Base-by-base conservation (phyloP, 2,888 invertebrate species). In the Latheticus oryzae region DNA sequence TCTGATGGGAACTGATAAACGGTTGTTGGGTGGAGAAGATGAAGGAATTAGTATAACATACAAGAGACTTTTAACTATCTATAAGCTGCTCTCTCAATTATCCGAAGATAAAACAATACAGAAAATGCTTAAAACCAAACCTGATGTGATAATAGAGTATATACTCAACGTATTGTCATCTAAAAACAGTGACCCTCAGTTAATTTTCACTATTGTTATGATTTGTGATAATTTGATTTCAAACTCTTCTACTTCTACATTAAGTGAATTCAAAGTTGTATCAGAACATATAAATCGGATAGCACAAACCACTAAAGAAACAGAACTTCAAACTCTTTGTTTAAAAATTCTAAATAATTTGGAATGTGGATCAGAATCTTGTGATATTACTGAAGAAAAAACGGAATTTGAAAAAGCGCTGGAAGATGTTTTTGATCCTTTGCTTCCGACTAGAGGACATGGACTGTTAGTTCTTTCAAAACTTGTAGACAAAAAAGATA, bases 371-470 rank as follows among this genome's bases (percentile, higher is more conserved):
- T 15, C n/a, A 2, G 28, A 21, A 38, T 23, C 30, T 37, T 40
- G 2, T 12, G 21, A 65, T 3, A 60, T 67, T 43, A 47, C 64
- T 5, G 68, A 67, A 16, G 61, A 62, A 12, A 69, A 74, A 58
- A 79, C 82, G 42, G 78, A 81, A 30, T 86, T 84, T 69, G 83
- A 85, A 55, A 81, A 83, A 67, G 90, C 90, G 0, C 73, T 92
- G 48, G 76, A 82, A 42, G 87, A 91, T 75, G 79, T 88, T 11
- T 84, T 84, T 69, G 89, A 91, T 79, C 82, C 86, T 15, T 73
- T 90, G 52, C 75, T 94, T 35, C 93, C 93, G n/a, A 85, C 90
- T 0, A 83, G 88, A 73, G 93, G 90, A 5, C 93, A 94, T 78
- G 94, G 89, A 3, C 79, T 94, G 23, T 85, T 93, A 65, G 79